These are phyloP conservation scores for Gracilinanus agilis DNA, from an alignment of 2,113 vertebrate genomes.

Conservation along the genomic window DNA sequence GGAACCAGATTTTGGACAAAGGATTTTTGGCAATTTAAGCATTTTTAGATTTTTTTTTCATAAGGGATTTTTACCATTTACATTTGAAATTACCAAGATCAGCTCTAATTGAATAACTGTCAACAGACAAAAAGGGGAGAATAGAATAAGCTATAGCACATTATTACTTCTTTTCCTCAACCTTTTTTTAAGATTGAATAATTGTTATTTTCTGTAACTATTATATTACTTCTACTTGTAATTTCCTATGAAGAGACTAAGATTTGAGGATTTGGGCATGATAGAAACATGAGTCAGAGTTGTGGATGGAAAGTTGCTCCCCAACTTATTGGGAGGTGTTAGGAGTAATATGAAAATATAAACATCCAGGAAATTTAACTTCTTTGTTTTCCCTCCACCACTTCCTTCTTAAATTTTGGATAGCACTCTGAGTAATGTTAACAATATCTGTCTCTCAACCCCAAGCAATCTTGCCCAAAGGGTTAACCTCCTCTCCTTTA, in stretches of 20 bases:
- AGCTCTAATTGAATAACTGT: background rate
- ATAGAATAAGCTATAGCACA: background rate
- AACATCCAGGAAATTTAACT: background rate
- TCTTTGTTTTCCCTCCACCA: background rate
- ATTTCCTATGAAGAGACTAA: background rate
- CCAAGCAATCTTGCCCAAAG: background rate
- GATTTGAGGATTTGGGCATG: background rate
- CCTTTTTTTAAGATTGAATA: background rate
- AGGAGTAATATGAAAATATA: background rate
- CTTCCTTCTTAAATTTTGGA: background rate
- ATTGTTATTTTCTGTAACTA: background rate
- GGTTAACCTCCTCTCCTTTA: background rate
- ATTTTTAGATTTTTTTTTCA: background rate
- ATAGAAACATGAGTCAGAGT: background rate
- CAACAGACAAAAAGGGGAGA: background rate
- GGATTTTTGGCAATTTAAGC: background rate
- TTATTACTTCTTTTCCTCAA: background rate
- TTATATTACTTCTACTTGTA: background rate
- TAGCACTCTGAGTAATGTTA: background rate
- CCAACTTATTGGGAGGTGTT: background rate
- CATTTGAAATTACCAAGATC: background rate
- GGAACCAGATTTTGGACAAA: background rate
- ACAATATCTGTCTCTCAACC: background rate
- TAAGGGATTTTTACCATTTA: background rate
- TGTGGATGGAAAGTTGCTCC: background rate